phyloP scores from a whole-genome alignment of 2,888 invertebrate genomes.

The Entomobrya multifasciata region DNA sequence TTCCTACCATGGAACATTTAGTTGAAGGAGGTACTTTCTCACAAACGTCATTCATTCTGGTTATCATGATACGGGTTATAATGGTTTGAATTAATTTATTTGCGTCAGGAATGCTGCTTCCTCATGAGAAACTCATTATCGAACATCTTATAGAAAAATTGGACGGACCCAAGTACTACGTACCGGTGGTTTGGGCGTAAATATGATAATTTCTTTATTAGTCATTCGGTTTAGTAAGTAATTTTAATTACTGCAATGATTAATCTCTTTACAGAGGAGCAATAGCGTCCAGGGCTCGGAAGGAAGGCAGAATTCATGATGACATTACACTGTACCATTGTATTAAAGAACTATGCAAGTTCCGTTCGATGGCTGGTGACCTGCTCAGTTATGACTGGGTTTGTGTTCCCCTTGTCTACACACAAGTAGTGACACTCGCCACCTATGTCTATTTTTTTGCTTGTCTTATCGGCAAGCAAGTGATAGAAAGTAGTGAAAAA shows the following conservation, averaged over 20 bases:
- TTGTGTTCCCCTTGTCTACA: constrained; percentile 81
- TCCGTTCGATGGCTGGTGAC: constrained; percentile 80
- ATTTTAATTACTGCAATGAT: background rate
- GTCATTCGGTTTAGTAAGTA: background rate
- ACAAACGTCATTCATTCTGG: constrained; percentile 7
- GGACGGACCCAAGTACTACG: constrained; percentile 80
- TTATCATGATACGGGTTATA: too few species aligned
- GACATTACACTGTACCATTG: constrained; percentile 82
- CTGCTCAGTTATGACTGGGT: constrained; percentile 79
- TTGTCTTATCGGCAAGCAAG: constrained; percentile 82
- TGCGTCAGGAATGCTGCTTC: constrained; percentile 80
- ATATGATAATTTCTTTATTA: background rate
- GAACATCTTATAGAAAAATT: constrained; percentile 80
- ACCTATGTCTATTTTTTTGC: constrained; percentile 83
- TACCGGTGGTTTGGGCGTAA: constrained; percentile 81
- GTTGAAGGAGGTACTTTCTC: constrained; percentile 80
- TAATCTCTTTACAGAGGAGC: too few species aligned
- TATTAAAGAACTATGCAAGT: constrained; percentile 82
- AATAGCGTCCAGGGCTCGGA: constrained; percentile 78
- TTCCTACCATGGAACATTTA: constrained; percentile 81
- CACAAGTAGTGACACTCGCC: constrained; percentile 83
- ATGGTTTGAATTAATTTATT: too few species aligned
- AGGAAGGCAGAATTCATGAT: constrained; percentile 80
- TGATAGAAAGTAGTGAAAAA: constrained; percentile 33
- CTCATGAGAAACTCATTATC: constrained; percentile 81